Percentiles rank a stretch among this genome's conserved stretches.
phyloP scores from a whole-genome alignment of 2,113 vertebrate species.

The Ovis aries region DNA sequence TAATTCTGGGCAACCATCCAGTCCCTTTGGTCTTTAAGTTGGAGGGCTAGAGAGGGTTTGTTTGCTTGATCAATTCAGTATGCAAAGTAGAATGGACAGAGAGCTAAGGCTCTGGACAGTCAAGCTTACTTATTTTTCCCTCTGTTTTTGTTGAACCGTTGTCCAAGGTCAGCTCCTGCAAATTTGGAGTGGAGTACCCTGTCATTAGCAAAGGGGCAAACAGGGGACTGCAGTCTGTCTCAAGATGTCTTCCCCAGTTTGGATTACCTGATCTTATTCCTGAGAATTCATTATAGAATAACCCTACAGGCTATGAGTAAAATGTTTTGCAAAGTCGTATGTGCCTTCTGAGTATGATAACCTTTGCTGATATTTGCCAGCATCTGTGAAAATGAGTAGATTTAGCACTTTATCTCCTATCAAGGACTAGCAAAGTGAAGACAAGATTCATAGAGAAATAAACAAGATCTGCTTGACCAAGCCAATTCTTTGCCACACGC shows the following conservation, averaged over 20 bases:
- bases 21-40: not conserved
- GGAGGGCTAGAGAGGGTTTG: not conserved
- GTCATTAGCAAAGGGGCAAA: not conserved
- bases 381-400: not conserved
- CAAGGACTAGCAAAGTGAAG: not conserved
- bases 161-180: not conserved
- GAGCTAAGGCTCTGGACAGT: not conserved
- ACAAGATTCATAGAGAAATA: not conserved
- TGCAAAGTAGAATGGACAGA: not conserved
- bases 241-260: not conserved
- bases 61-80: not conserved
- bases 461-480: not conserved
- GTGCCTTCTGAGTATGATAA: not conserved
- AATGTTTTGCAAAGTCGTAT: not conserved
- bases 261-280: not conserved
- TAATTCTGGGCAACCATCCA: not conserved
- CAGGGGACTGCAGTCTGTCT: not conserved
- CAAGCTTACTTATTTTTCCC: not conserved
- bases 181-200: not conserved
- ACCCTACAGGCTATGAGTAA: not conserved
- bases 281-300: not conserved
- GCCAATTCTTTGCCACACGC: not conserved
- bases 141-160: not conserved
- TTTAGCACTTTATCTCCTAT: not conserved
- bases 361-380: not conserved